Evolutionary conservation across 1,140 invertebrate species (phyloP).

Genomic region (Drosophila subobscura): DNA sequence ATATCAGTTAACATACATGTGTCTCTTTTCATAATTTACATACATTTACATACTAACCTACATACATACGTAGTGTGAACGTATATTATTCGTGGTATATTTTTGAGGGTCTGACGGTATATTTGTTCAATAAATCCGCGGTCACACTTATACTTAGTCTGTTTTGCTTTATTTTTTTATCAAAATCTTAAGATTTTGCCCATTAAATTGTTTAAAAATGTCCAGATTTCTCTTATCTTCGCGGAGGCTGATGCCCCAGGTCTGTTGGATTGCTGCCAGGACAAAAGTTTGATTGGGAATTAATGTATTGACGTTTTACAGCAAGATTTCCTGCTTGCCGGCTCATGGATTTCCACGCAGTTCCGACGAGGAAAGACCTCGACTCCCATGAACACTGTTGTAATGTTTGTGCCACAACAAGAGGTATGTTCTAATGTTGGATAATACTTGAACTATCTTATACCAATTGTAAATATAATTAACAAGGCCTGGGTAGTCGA

Average conservation of each 20-base stretch:
- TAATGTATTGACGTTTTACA: constrained; percentile 18
- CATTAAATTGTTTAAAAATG: constrained; percentile 50
- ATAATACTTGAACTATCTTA: constrained; percentile 3
- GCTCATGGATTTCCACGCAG: constrained; percentile 52
- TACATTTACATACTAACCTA: no score
- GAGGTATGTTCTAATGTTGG: constrained; percentile 88
- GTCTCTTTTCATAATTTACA: no score
- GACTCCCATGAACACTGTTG: constrained; percentile 94
- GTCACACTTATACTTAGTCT: constrained; percentile 30
- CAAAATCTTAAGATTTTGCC: constrained; percentile 24
- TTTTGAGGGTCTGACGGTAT: no score
- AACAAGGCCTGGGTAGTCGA: constrained; percentile 97
- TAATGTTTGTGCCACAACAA: constrained; percentile 99
- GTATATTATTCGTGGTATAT: no score
- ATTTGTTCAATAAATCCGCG: no score
- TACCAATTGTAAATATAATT: constrained; percentile 5
- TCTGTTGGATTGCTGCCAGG: constrained; percentile 14
- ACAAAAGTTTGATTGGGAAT: background rate
- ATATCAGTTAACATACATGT: no score
- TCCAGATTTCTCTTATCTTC: constrained; percentile 64
- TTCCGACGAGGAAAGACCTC: constrained; percentile 84
- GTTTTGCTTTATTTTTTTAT: constrained; percentile 12
- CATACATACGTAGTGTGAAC: no score
- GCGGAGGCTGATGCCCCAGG: constrained; percentile 59
- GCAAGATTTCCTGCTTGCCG: constrained; percentile 67